Evolutionary conservation across 2,888 invertebrate genomes (phyloP), one percentile per base, ranked within the genome.

Genomic region (Drosophila kuntzei): DNA sequence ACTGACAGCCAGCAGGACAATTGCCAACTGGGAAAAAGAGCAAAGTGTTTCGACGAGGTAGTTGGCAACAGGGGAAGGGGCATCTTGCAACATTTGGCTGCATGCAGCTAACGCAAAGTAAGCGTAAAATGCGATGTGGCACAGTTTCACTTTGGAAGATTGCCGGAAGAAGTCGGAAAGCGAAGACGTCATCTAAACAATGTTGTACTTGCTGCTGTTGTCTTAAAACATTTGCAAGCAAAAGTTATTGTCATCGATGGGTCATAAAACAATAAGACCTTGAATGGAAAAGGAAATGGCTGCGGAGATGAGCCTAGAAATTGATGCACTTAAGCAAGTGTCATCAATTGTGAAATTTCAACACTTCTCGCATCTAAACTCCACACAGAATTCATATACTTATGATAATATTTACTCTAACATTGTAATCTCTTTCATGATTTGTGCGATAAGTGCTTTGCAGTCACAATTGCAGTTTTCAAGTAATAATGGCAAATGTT

Each of bases 111-210:
- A 47, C 32, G 47, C 47, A 58, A 76, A 76, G 72, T 72, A 64
- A 62, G 69, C 87, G 63, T 61, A 44, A 77, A 86, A 80, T 67
- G 51, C 57, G 29, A 9, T 71, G 43, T 68, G 58, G 53, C 39
- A 34, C 32, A 50, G 41, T 55, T 63, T 60, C 43, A 37, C 36
- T 54, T 71, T 65, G 41, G 12, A 32, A 34, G 58, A 57, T 55
- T 71, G 57, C 36, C 60, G 50, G 34, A 53, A 58, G 32, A 16
- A 34, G 39, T 22, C 50, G 54, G 22, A 61, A 62, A 43, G 6
- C 41, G 57, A 64, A 57, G 58, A 64, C 37, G 54, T 64, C 64
- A 51, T 29, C 59, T 46, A 61, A 67, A 53, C 58, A 67, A 47
- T 50, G 16, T 64, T 46, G 43, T 66, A 58, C 12, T 37, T n/a